phyloP scores from a whole-genome alignment of 2,888 invertebrate genomes.

The Cephus runcator region DNA sequence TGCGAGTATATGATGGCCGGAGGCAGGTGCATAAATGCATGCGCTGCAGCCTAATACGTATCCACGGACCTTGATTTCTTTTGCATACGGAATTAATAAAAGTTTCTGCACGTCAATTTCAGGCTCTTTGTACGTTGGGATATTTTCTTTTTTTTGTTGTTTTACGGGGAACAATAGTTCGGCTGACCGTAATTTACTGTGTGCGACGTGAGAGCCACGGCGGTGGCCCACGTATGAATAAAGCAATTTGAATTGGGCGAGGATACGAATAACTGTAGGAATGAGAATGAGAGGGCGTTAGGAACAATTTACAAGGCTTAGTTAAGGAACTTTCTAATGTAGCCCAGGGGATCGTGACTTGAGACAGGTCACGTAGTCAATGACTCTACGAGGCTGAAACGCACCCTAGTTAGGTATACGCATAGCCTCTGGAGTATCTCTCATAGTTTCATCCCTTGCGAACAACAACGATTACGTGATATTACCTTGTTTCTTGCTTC shows the following conservation, averaged over 20 bases:
- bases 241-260: slow-evolving; percentile 1
- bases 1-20: neutral
- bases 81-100: neutral
- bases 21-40: neutral
- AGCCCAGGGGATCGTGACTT: neutral
- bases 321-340: neutral
- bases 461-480: neutral
- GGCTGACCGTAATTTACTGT: neutral
- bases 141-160: neutral
- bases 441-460: neutral
- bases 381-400: neutral
- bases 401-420: neutral
- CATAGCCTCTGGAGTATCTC: neutral
- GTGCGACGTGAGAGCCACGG: neutral
- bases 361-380: neutral
- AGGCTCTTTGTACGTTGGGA: neutral
- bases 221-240: neutral
- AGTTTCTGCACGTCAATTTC: neutral
- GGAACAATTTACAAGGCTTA: neutral
- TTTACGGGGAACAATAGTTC: neutral
- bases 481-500: neutral
- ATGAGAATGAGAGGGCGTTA: neutral
- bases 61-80: neutral
- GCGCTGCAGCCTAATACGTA: neutral
- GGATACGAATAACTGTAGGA: neutral